Percentiles rank a stretch among this genome's conserved stretches.
phyloP scores from a whole-genome alignment of 2,888 invertebrate species.

The Anorthoa munda region DNA sequence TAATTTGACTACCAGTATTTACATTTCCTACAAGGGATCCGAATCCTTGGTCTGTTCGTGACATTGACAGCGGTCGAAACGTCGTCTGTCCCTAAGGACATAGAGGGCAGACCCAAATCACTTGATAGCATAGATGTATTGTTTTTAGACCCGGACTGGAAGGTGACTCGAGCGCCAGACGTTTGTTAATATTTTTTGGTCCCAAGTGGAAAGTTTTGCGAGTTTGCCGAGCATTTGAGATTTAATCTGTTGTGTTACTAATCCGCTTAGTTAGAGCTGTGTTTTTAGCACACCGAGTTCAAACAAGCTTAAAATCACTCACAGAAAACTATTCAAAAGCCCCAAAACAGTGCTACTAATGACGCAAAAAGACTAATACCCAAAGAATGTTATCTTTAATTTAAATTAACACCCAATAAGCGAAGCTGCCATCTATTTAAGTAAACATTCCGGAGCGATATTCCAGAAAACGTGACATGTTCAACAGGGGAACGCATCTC shows the following conservation, averaged over 20 bases:
- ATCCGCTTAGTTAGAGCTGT: not conserved
- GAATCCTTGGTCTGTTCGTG: conserved; percentile 67
- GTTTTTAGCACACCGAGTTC: not conserved
- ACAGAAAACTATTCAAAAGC: not conserved
- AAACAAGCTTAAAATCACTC: not conserved
- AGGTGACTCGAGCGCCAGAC: conserved; percentile 60
- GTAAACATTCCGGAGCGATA: conserved; percentile 49
- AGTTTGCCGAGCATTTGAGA: conserved; percentile 29
- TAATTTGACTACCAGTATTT: conserved; percentile 52
- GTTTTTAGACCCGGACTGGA: conserved; percentile 55
- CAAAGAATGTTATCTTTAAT: conserved; percentile 13
- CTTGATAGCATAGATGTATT: conserved; percentile 64
- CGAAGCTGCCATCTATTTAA: conserved; percentile 30
- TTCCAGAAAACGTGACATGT: conserved; percentile 52
- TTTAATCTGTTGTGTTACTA: conserved; percentile 24
- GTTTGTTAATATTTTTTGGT: conserved; percentile 53
- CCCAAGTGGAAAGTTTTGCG: conserved; percentile 44
- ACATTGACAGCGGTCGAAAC: conserved; percentile 80
- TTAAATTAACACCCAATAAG: conserved; percentile 42
- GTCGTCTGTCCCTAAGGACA: conserved; percentile 68
- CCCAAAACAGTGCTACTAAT: not conserved
- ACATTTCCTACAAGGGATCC: conserved; percentile 47
- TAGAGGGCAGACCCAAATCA: conserved; percentile 68
- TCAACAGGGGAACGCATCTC: conserved; percentile 57
- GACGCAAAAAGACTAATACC: conserved; percentile 8